phyloP scores from a whole-genome alignment of 2,113 vertebrate genomes.

The Gallinago undulata region DNA sequence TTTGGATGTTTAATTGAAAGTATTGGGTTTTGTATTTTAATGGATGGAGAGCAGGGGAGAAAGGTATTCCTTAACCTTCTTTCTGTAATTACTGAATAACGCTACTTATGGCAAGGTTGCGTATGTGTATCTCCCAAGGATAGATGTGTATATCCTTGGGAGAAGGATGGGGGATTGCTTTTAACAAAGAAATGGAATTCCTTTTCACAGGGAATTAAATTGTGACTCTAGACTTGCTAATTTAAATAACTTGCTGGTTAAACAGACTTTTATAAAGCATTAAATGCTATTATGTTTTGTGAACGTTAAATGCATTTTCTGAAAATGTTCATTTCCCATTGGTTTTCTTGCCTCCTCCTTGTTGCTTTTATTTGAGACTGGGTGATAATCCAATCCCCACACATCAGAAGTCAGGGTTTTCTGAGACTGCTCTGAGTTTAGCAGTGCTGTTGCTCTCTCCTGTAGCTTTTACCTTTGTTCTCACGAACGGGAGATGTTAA shows the following conservation, averaged over 20 bases:
- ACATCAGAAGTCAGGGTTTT: neutral
- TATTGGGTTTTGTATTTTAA: neutral
- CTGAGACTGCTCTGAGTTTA: neutral
- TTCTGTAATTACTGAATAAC: constrained; percentile 6
- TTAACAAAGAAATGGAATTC: constrained; percentile 27
- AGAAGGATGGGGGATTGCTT: neutral
- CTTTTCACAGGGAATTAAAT: constrained; percentile 26
- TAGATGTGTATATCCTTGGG: neutral
- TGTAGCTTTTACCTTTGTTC: neutral
- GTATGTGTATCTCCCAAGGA: neutral
- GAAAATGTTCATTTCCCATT: constrained; percentile 25
- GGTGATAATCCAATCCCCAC: neutral
- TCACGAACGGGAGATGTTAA: neutral
- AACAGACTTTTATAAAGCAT: constrained; percentile 21
- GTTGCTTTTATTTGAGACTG: neutral
- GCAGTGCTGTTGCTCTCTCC: neutral
- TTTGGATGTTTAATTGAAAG: neutral
- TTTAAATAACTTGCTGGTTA: constrained; percentile 22
- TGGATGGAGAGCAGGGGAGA: neutral
- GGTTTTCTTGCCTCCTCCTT: neutral
- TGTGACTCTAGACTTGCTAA: constrained; percentile 20
- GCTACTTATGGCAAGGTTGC: neutral
- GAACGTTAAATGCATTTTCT: constrained; percentile 1
- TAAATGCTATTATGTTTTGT: constrained; percentile 20
- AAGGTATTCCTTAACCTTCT: constrained; percentile 1